A percentile compares a stretch with the other conserved stretches of the same genome.
Conservation (phyloP, 2,113 vertebrate genomes). For the Corydoras maculifer region DNA sequence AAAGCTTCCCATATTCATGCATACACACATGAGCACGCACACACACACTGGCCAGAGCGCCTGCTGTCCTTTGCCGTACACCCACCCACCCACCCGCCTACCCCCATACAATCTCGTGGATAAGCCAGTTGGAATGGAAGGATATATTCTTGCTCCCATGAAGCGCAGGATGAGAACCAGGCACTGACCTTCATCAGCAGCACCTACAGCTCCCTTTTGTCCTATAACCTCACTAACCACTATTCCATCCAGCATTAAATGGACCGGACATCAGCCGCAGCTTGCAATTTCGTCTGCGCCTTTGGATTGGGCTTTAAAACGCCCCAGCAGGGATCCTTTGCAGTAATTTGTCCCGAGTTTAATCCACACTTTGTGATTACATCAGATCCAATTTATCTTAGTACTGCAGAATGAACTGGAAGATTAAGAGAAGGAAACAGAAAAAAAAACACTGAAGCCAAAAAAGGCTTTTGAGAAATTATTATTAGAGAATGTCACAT, state of each 20-base stretch:
- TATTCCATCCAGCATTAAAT: constrained; percentile 42
- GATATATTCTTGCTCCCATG: constrained; percentile 17
- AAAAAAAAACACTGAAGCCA: no score
- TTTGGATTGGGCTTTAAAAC: constrained; percentile 42
- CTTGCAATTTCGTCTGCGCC: constrained; percentile 53
- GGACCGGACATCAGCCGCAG: constrained; percentile 41
- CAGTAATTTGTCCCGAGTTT: constrained; percentile 52
- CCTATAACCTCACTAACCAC: constrained; percentile 14
- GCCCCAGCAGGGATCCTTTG: constrained; percentile 23
- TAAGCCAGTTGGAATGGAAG: constrained; percentile 26
- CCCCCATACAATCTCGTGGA: constrained; percentile 14
- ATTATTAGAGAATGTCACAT: background rate
- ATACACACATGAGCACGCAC: background rate
- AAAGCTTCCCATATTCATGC: constrained; percentile 11
- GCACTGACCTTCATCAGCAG: constrained; percentile 15
- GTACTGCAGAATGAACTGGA: constrained; percentile 46
- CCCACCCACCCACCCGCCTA: background rate
- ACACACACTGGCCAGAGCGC: background rate
- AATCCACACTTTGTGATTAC: constrained; percentile 58
- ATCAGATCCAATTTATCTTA: constrained; percentile 56
- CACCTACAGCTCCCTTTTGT: constrained; percentile 16
- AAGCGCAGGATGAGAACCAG: constrained; percentile 23
- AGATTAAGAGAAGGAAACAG: constrained; percentile 51
- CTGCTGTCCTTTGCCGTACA: constrained; percentile 5
- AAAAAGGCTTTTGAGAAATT: background rate